Evolutionary conservation across 2,797 vertebrate genomes (phyloP), one percentile per base, ranked within the genome.

Genomic region (Acrocephalus scirpaceus): DNA sequence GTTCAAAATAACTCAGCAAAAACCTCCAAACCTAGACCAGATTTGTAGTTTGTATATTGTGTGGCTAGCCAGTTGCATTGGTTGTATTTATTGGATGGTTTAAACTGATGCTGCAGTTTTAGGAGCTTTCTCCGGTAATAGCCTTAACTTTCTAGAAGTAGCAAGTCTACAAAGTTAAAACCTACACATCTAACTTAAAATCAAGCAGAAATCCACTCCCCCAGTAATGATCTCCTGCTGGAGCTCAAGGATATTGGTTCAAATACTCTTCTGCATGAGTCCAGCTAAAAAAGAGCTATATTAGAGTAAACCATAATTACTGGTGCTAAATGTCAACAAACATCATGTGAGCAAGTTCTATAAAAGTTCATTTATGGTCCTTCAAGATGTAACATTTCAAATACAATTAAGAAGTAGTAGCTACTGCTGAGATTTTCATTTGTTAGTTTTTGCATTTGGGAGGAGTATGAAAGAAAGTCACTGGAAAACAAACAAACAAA

Each of bases 1-100:
- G 58, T 83, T 88, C 88, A 94, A 91, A 92, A 92, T 77, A 95
- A 64, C 29, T 20, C 50, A 74, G 34, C 16, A 91, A 92, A 89
- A 42, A 0, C 3, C 22, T 38, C 48, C 54, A 86, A 73, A 92
- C 17, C 18, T 61, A 15, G 54, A 36, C 57, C 19, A 56, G 45
- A n/a, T 76, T 58, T 72, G 30, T 51, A 60, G 47, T 50, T 57
- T 30, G 3, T 48, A 9, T 32, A 14, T 29, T 53, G 10, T 64
- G 23, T 73, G 67, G n/a, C 71, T 90, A 34, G 9, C 13, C 38
- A 69, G 25, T 57, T 74, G 18, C 66, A 34, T 21, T 44, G 30
- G 5, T 89, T 76, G 18, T 30, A 29, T 65, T 65, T 48, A 16
- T 25, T 54, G 20, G 8, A 21, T 65, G n/a, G 10, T 88, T 92